These are phyloP conservation scores for Marmota flaviventris DNA, from an alignment of 2,113 vertebrate species.

Conservation along the genomic window DNA sequence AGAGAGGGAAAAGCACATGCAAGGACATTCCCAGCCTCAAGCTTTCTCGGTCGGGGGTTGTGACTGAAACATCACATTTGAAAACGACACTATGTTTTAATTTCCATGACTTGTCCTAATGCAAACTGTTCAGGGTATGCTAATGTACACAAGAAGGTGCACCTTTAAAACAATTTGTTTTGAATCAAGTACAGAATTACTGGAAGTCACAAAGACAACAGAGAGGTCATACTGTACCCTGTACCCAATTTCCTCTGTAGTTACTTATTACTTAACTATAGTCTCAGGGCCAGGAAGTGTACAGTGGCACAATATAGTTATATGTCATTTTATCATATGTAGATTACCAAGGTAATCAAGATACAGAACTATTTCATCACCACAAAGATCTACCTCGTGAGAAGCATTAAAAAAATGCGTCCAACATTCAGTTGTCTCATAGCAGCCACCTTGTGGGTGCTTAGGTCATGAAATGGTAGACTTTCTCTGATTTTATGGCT, in stretches of 20 bases:
- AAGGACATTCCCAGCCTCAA: background rate
- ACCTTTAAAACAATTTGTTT: background rate
- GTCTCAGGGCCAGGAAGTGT: background rate
- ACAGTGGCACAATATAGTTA: background rate
- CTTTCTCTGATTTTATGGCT: background rate
- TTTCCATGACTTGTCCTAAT: background rate
- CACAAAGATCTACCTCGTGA: background rate
- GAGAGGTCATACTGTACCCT: background rate
- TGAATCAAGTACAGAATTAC: background rate
- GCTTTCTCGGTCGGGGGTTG: background rate
- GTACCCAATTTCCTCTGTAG: background rate
- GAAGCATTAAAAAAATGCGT: background rate
- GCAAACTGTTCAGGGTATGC: background rate
- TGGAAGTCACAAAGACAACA: background rate
- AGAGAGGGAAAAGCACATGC: fast-evolving
- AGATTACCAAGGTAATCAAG: background rate
- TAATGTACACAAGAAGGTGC: background rate
- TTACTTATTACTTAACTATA: background rate
- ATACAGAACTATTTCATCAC: background rate
- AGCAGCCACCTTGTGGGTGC: background rate
- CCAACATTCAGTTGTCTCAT: background rate
- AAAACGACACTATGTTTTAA: background rate
- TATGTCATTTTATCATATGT: background rate
- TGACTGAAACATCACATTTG: background rate
- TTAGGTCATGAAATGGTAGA: background rate